Evolutionary conservation across 2,888 invertebrate genomes (phyloP).

Genomic region (Hyppa rectilinea): DNA sequence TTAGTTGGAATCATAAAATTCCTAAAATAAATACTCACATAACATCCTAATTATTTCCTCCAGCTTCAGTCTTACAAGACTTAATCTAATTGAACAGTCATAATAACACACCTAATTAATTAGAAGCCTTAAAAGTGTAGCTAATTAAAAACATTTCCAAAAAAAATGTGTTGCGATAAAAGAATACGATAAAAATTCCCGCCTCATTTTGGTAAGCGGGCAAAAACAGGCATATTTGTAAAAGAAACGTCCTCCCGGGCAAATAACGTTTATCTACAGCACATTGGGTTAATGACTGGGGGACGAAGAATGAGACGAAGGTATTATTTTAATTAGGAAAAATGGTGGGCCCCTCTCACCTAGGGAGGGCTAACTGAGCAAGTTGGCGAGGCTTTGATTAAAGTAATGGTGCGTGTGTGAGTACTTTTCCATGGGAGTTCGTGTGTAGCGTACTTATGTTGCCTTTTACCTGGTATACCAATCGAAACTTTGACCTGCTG

Average conservation of each 20-base stretch:
- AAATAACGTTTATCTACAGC: constrained; percentile 88
- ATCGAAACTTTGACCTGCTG: constrained; percentile 45
- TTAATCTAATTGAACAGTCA: constrained; percentile 48
- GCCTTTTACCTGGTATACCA: constrained; percentile 48
- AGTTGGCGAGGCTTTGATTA: constrained; percentile 76
- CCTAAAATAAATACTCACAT: constrained; percentile 29
- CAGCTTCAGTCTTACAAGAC: constrained; percentile 35
- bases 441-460: constrained; percentile 41
- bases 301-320: constrained; percentile 84
- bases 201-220: constrained; percentile 81
- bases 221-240: constrained; percentile 85
- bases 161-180: constrained; percentile 76
- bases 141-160: constrained; percentile 78
- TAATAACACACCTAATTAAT: constrained; percentile 70
- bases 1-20: constrained; percentile 28
- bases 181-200: constrained; percentile 76
- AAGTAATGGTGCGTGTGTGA: constrained; percentile 65
- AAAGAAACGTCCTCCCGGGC: constrained; percentile 81
- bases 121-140: constrained; percentile 73
- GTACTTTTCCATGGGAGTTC: constrained; percentile 54
- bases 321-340: constrained; percentile 90
- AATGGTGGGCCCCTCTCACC: constrained; percentile 78
- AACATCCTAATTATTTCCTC: constrained; percentile 39
- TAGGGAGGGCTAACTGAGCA: constrained; percentile 71
- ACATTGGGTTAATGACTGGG: constrained; percentile 89